Base-by-base conservation (phyloP, 2,113 vertebrate species). In the Calyptommatus sinebrachiatus region DNA sequence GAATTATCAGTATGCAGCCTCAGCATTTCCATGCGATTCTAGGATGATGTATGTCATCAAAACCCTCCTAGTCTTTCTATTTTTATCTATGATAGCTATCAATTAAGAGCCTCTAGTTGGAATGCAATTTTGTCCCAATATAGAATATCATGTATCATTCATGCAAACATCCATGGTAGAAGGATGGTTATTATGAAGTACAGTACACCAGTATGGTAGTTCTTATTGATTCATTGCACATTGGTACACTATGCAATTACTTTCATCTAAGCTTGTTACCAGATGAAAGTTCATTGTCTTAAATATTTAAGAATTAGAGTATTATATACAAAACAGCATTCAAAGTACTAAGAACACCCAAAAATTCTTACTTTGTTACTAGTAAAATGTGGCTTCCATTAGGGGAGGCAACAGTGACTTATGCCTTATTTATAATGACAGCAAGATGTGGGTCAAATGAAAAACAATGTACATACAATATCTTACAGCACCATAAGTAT, bases 381-480 rank as follows among this genome's bases (percentile, higher is more conserved):
- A 80, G 75, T 28, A 89, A 85, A 86, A 84, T 50, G 9, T 3
- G 80, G 20, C 79, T 83, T 84, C 48, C 45, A 75, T 48, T 79
- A 26, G 70, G 79, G 68, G 35, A 78, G 24, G 73, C n/a, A 83
- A 41, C 66, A 82, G 72, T 57, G 79, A 6, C 83, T 80, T 90
- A 69, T 76, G 75, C 76, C 78, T 81, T 31, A 82, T 75, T 72
- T 79, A 48, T 74, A 79, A 82, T 83, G 21, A 74, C 18, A 87
- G 81, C 79, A 72, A 83, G 68, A 78, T 84, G 74, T 83, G 26
- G 29, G 35, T 85, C 80, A 90, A 87, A 82, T 82, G 66, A 82
- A 2, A 78, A 71, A 4, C 53, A 57, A 4, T 57, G 53, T 57
- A 57, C 53, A 57, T 18, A 57, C 53, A 14, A 18, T 14, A 18